Conservation (phyloP, 2,113 vertebrate genomes). For the Hemibagrus wyckioides region DNA sequence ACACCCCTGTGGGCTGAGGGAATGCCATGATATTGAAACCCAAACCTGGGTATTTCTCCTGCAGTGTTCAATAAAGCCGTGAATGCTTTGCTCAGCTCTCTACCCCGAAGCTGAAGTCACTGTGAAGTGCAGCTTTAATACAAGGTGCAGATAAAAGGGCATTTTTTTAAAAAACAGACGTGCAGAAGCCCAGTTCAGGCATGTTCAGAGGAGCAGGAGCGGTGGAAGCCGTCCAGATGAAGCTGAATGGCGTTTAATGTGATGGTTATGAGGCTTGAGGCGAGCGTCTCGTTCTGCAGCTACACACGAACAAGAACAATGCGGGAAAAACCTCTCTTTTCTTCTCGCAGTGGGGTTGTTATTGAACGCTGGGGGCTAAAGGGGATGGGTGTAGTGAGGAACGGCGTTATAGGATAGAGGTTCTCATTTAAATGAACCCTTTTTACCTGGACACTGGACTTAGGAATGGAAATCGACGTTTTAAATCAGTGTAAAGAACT, state of each 20-base stretch:
- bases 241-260: not conserved
- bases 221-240: constrained; percentile 26
- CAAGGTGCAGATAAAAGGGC: not conserved
- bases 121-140: not conserved
- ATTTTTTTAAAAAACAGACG: constrained; percentile 23
- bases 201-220: constrained; percentile 30
- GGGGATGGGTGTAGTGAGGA: not conserved
- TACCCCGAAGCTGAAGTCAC: not conserved
- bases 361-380: not conserved
- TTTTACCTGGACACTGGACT: no score
- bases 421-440: no score
- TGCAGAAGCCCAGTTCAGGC: constrained; percentile 48
- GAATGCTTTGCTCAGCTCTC: not conserved
- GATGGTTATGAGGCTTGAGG: not conserved
- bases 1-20: no score
- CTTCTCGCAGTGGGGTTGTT: not conserved
- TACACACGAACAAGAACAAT: not conserved
- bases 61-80: not conserved
- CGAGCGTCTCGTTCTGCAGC: constrained; percentile 50
- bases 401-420: not conserved
- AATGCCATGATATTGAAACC: no score
- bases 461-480: no score
- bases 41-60: not conserved
- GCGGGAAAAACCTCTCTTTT: not conserved
- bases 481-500: no score